Percentiles rank a stretch among this genome's conserved stretches.
These are phyloP conservation scores for Drosophila aldrichi DNA, from an alignment of 2,888 invertebrate species.

Conservation along the genomic window DNA sequence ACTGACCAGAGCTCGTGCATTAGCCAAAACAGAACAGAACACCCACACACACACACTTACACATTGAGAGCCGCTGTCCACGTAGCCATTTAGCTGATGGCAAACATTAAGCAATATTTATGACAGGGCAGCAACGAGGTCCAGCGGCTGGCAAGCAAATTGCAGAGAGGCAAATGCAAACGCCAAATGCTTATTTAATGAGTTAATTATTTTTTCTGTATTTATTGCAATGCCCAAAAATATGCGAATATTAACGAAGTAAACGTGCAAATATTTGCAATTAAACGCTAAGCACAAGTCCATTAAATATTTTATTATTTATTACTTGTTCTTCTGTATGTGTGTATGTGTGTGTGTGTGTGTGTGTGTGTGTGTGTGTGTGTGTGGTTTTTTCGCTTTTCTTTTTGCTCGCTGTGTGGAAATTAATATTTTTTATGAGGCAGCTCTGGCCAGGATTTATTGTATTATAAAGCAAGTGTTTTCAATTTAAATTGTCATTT, in stretches of 20 bases:
- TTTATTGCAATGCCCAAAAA: constrained; percentile 71
- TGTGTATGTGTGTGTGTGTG: no score
- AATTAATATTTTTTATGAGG: constrained; percentile 23
- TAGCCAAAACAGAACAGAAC: constrained; percentile 50
- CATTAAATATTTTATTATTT: constrained; percentile 52
- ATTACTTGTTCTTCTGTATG: not conserved
- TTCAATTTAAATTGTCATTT: constrained; percentile 1
- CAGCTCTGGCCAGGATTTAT: constrained; percentile 9
- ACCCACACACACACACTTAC: not conserved
- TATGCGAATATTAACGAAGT: constrained; percentile 54
- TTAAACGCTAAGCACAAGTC: constrained; percentile 62
- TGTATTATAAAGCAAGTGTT: not conserved
- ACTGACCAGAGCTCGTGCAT: constrained; percentile 43
- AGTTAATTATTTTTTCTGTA: constrained; percentile 80
- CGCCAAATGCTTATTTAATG: constrained; percentile 81
- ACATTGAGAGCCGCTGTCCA: constrained; percentile 25
- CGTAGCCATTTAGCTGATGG: constrained; percentile 64
- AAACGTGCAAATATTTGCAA: constrained; percentile 72
- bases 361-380: no score
- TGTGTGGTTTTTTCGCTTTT: not conserved
- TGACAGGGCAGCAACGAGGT: constrained; percentile 44
- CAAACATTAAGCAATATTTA: constrained; percentile 76
- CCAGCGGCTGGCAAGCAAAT: constrained; percentile 44
- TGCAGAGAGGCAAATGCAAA: constrained; percentile 57
- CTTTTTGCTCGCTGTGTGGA: not conserved